Evolutionary conservation across 2,113 vertebrate genomes (phyloP), one percentile per base, ranked within the genome.

Genomic region (Cryptomyrus ogoouensis): DNA sequence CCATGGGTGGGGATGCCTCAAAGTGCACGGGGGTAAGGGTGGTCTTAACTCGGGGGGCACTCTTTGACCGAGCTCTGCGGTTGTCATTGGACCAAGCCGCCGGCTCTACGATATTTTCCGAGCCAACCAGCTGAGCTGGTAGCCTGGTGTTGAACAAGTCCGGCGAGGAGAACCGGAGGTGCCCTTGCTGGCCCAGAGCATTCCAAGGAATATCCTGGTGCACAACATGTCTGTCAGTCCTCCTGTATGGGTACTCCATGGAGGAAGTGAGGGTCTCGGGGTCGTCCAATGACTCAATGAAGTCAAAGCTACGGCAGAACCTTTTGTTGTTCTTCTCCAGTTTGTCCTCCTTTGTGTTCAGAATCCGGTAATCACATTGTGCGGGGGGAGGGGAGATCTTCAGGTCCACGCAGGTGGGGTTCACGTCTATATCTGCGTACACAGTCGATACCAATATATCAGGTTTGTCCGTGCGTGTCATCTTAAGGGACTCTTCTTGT

Each of bases 391-490:
- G 95, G 93, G 94, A 91, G 92, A 95, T 89, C 58, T 96, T 93
- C 3, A 93, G 95, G 91, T 94, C 92, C 89, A 91, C 91, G 47
- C 95, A 96, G 94, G 96, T 90, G 2, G 95, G 96, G 93, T 95
- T 96, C 93, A 97, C 96, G 94, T 97, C 96, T 95, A 98, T 96
- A 95, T 98, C 97, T 96, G 94, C 97, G 95, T 97, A 97, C 95
- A 97, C 97, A 62, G 96, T 97, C 93, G 98, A 99, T 96, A 97
- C 96, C 94, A 98, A 96, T 96, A 98, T 95, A 93, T 98, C 97
- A 95, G 98, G 98, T 46, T 97, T 97, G 96, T 98, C 97, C 91
- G 98, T 99, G 94, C 98, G 98, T 98, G 98, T 99, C 98, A 99
- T 99, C 96, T 99, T 99, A 97, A 95, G 94, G 90, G 87, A 94